Base-by-base conservation (phyloP, 2,888 invertebrate species). In the Drosophila multiciliata region DNA sequence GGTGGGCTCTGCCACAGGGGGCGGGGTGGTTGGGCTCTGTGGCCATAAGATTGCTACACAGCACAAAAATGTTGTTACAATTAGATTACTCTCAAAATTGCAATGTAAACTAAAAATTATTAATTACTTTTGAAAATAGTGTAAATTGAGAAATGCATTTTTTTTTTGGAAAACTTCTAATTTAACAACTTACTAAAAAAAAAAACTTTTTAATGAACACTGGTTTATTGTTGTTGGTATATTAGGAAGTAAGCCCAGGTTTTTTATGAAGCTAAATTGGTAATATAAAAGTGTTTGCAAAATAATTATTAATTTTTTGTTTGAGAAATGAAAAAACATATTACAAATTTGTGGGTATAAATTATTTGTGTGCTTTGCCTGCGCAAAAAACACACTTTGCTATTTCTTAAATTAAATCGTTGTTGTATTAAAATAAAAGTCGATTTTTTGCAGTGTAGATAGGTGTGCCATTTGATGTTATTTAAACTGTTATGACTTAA, bases 401-500 rank as follows among this genome's bases (percentile, higher is more conserved):
- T 26, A 36, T 15, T 36, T 36, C 3, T 3, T 12, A 1, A 20
- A 7, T 7, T 20, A 45, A 45, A 23, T 8, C 2, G 2, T 7
- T 45, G 12, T 0, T 7, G 17, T 5, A n/a, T 7, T 11, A 9
- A n/a, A n/a, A 9, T 7, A 1, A 3, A 53, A 4, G 23, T 35
- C 8, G 17, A 26, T n/a, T 55, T 36, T 7, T 55, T 42, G 20
- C 57, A 2, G 57, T 54, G 40, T 54, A 40, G 45, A 35, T 66
- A 58, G 68, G 57, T 60, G 53, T 63, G 71, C 40, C 54, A 48
- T 48, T 70, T 61, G 67, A 42, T 82, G 70, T 82, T 89, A 78
- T 72, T 86, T 85, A 86, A 86, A 89, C 73, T 78, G 82, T 87
- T 84, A 85, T 74, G 88, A 73, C 80, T 83, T 69, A 82, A 85